phyloP scores from a whole-genome alignment of 2,797 vertebrate species.

The Melanotaenia trifasciata region DNA sequence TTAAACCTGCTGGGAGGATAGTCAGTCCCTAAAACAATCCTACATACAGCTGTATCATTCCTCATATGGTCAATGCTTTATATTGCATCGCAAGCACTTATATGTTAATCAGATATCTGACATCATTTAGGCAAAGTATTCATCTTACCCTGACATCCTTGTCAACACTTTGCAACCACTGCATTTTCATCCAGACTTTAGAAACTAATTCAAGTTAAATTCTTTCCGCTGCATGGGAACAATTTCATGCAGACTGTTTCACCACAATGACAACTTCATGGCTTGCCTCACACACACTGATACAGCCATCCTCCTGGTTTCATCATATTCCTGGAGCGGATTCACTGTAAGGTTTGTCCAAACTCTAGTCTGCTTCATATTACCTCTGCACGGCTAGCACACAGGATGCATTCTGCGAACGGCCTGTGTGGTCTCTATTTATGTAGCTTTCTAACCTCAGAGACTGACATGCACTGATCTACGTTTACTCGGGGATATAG shows the following conservation, averaged over 20 bases:
- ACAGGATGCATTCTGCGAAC: constrained; percentile 32
- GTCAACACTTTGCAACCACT: constrained; percentile 47
- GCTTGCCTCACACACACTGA: constrained; percentile 34
- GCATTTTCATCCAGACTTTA: constrained; percentile 42
- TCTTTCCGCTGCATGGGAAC: constrained; percentile 46
- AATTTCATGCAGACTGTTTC: constrained; percentile 47
- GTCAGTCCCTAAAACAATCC: constrained; percentile 7
- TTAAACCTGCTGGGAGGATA: constrained; percentile 11
- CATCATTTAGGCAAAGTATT: constrained; percentile 49
- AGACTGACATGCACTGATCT: constrained; percentile 44
- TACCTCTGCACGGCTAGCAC: constrained; percentile 46
- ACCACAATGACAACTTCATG: constrained; percentile 47
- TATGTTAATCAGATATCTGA: constrained; percentile 48
- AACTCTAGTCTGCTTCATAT: constrained; percentile 48
- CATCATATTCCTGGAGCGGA: constrained; percentile 18
- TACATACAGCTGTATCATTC: constrained; percentile 33
- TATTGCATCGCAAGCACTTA: constrained; percentile 43
- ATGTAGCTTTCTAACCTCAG: constrained; percentile 31
- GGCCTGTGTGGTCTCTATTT: constrained; percentile 59
- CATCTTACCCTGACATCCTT: constrained; percentile 36
- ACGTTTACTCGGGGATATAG: constrained; percentile 25
- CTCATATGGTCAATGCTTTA: constrained; percentile 20
- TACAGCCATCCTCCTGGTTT: constrained; percentile 42
- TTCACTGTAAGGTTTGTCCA: constrained; percentile 37
- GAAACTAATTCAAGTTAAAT: constrained; percentile 49